Evolutionary conservation across 2,113 vertebrate genomes (phyloP), one percentile per base, ranked within the genome.

Genomic region (Chelonoidis abingdonii): DNA sequence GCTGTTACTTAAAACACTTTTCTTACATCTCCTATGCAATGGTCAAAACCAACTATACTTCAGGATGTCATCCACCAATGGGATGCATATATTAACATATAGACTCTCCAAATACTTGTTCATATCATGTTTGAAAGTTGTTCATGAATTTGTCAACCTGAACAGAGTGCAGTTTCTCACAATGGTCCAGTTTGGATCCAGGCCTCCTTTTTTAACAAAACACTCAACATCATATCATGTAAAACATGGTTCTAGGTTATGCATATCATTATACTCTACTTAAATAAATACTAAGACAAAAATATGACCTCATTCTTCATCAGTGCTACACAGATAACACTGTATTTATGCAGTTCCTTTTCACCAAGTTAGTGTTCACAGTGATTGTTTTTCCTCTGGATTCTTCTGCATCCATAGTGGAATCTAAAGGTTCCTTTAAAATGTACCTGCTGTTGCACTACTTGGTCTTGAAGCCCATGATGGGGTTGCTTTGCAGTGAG

Each of bases 121-220:
- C 72, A 62, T 62, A 5, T 87, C 83, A 56, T 84, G 53, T 14
- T 79, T 56, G 57, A 91, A 93, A 92, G 31, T 12, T 91, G 8
- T 4, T 57, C 5, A 75, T 81, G 4, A 7, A 62, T 8, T 85
- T 92, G 9, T 44, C 13, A 14, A 50, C 11, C 62, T 89, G 3
- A 19, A 84, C 1, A 44, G 13, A 86, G 4, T 90, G 8, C 9
- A 78, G 24, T 38, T 83, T 5, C 62, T 24, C 65, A 90, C 62
- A 86, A 80, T 5, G 0, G 1, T 0, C 25, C 1, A 27, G 47
- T 76, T 10, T 86, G 41, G 31, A 89, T 80, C 1, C 0, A 57
- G 29, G 14, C 10, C 1, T 89, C 6, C 12, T 53, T 69, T 38
- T 38, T 72, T 72, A 19, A 21, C 65, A 72, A 72, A 19, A 72